Base-by-base conservation (phyloP, 2,797 vertebrate genomes). In the Corythornis leucogaster region DNA sequence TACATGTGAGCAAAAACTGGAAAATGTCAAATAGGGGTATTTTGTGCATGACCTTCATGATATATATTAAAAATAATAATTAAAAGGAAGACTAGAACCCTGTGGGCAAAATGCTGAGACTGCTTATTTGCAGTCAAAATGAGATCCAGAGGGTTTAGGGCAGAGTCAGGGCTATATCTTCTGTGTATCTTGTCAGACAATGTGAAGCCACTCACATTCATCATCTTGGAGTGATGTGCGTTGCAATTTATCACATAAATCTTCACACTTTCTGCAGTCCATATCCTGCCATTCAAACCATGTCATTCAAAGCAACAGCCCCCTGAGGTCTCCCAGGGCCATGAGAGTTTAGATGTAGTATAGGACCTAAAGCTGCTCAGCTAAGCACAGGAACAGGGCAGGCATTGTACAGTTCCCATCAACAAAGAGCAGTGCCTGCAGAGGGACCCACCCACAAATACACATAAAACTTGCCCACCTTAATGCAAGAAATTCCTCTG, bases 351-450 rank as follows among this genome's bases (percentile, higher is more conserved):
- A 35, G 25, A 9, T 51, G n/a, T 11, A 43, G 9, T 6, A 79
- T 6, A 79, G 71, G 42, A 71, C 31, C 54, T 50, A 4, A 7
- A 54, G 51, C n/a, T 81, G 35, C 43, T 46, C 75, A 76, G 33
- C n/a, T 46, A 5, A 77, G 54, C 40, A 4, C 30, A 16, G 70
- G 69, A 50, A 53, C 2, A 11, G 28, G 24, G 13, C 15, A 33
- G 51, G 13, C 8, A 20, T 45, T 19, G 7, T 4, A 40, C 24
- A 67, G 21, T 2, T 81, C 51, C 35, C 15, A 57, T 12, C 17
- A 8, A 5, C 43, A 61, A 24, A 21, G 59, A 16, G 14, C 0
- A 0, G 2, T 15, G 15, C 10, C 16, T 25, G 46, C 54, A 46
- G 50, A 54, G 25, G n/a, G 7, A 21, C 46, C 8, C 24, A 55